Evolutionary conservation across 2,888 invertebrate genomes (phyloP), one percentile per base, ranked within the genome.

Genomic region (Aspidiotus destructor): DNA sequence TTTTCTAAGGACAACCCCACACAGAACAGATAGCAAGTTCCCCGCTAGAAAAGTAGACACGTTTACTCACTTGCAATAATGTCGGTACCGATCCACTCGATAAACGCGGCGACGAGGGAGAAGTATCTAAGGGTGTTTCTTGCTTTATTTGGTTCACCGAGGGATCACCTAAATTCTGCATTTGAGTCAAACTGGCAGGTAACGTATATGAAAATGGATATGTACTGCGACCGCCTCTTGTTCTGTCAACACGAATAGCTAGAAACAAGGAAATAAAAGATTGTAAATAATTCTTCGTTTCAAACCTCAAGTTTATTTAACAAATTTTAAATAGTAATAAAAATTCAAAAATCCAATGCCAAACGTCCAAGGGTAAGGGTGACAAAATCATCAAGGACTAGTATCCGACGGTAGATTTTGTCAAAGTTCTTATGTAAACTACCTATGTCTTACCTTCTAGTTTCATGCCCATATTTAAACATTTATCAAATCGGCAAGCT

Each of bases 381-480:
- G 28, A 28, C 28, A 28, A 28, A 28, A 28, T 28, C 5, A 28
- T 28, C 28, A 28, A 1, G 28, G 28, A 28, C 5, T 1, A 28
- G 28, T 28, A 28, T 28, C 28, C 28, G 28, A 28, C 2, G 48
- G 48, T 48, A 48, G 11, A 48, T 2, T 48, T 48, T 28, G 28
- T 28, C 28, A 28, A 28, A 28, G 1, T 28, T 28, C 1, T 13
- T 48, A 48, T 3, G 48, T 3, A 48, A 11, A 48, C n/a, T 48
- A n/a, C 48, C 2, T 6, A 28, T 28, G 48, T n/a, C 74, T 74
- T 77, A 89, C 89, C 89, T 85, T 97, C 96, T 58, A 96, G 80
- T 78, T 94, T 95, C 97, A 97, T 97, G 70, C 97, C 97, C 78
- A 92, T 92, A 55, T 89, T 88, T 41, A 96, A 83, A 77, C 97